Percentiles rank a stretch among this genome's conserved stretches.
These are phyloP conservation scores for Mus spicilegus DNA, from an alignment of 2,113 vertebrate species.

Conservation along the genomic window DNA sequence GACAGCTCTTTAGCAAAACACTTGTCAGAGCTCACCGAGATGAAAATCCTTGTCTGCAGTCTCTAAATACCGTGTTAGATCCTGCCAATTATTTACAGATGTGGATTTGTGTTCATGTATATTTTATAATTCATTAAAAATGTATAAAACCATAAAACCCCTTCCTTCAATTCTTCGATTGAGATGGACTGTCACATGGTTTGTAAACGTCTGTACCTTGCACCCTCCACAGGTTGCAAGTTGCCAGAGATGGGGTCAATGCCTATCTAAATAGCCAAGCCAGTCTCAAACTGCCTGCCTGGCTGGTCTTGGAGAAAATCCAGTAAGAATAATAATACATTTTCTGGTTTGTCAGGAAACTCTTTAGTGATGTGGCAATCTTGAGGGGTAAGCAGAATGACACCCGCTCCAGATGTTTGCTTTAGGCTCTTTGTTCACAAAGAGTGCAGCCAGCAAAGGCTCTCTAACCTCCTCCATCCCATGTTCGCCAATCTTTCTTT, in stretches of 20 bases:
- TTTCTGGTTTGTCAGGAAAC: background rate
- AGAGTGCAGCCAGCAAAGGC: background rate
- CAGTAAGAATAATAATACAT: background rate
- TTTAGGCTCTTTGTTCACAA: background rate
- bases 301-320: background rate
- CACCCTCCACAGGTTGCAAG: background rate
- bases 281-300: background rate
- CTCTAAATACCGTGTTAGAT: conserved; percentile 48
- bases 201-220: background rate
- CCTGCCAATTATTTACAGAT: conserved; percentile 69
- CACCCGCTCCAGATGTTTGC: background rate
- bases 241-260: background rate
- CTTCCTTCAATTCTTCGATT: conserved; percentile 53
- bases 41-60: conserved; percentile 59
- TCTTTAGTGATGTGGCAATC: background rate
- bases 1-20: conserved; percentile 60
- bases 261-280: background rate
- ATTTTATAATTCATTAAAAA: conserved; percentile 78
- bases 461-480: background rate
- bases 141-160: conserved; percentile 63
- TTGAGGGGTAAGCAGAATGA: background rate
- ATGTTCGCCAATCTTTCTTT: background rate
- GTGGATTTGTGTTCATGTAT: conserved; percentile 72
- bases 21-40: background rate
- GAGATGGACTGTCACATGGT: conserved; percentile 31